Conservation (phyloP, 2,797 vertebrate genomes). For the Paedocypris micromegethes region DNA sequence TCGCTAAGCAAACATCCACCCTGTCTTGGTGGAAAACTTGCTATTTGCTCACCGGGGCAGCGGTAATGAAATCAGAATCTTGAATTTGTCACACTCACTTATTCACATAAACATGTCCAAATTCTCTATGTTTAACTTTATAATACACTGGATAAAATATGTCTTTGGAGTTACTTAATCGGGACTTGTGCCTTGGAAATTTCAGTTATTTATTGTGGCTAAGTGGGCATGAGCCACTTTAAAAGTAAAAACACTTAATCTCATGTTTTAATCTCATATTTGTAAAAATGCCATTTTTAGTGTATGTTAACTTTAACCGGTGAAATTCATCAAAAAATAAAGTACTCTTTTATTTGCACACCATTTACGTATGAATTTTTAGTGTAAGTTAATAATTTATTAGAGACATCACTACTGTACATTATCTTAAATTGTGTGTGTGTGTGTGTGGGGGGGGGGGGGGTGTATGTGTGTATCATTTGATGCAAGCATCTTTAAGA, state of each 20-base stretch:
- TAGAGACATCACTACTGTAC: too few relatives aligned
- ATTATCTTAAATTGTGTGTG: too few relatives aligned
- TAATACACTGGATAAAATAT: conserved; percentile 14
- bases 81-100: background rate
- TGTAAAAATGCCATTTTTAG: too few relatives aligned
- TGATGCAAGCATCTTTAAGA: too few relatives aligned
- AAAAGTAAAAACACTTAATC: background rate
- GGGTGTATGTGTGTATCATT: too few relatives aligned
- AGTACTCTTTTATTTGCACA: too few relatives aligned
- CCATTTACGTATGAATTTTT: too few relatives aligned
- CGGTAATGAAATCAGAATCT: conserved; percentile 30
- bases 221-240: background rate
- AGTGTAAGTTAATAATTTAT: too few relatives aligned
- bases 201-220: conserved; percentile 7
- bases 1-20: conserved; percentile 26
- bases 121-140: background rate
- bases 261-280: too few relatives aligned
- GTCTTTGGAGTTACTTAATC: background rate
- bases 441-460: too few relatives aligned
- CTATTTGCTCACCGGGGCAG: conserved; percentile 36
- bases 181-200: background rate
- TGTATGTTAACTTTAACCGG: too few relatives aligned
- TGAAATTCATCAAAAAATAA: too few relatives aligned
- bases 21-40: conserved; percentile 33
- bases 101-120: background rate